Evolutionary conservation across 2,888 invertebrate genomes (phyloP).

Genomic region (Mystacides longicornis): DNA sequence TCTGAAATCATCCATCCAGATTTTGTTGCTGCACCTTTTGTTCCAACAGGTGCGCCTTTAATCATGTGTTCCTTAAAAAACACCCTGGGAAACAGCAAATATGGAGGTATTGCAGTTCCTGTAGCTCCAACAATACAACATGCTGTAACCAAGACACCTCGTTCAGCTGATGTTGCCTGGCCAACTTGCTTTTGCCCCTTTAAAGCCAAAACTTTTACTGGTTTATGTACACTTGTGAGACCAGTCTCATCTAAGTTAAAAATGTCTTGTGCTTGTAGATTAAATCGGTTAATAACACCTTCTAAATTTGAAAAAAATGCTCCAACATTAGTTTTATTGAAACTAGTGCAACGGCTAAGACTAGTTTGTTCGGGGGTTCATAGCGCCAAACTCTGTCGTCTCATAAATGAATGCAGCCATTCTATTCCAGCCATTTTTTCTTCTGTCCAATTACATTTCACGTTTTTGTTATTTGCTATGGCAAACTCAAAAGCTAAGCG

Average conservation of each 20-base stretch:
- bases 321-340: no score
- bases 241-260: slow-evolving; percentile 6
- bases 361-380: no score
- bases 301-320: no score
- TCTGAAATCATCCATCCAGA: background rate
- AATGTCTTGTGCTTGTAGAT: no score
- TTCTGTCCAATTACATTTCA: no score
- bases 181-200: slow-evolving; percentile 7
- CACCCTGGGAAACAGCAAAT: background rate
- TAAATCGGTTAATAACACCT: no score
- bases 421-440: no score
- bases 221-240: background rate
- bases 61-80: background rate
- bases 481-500: no score
- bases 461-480: no score
- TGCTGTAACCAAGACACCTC: background rate
- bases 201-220: background rate
- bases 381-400: no score
- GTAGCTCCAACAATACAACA: background rate
- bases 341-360: no score
- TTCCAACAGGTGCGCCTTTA: background rate
- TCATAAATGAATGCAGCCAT: no score
- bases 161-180: slow-evolving; percentile 6
- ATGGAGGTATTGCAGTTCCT: background rate
- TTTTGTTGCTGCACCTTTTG: background rate